phyloP scores from a whole-genome alignment of 2,113 vertebrate genomes.

The Cottus gobio region DNA sequence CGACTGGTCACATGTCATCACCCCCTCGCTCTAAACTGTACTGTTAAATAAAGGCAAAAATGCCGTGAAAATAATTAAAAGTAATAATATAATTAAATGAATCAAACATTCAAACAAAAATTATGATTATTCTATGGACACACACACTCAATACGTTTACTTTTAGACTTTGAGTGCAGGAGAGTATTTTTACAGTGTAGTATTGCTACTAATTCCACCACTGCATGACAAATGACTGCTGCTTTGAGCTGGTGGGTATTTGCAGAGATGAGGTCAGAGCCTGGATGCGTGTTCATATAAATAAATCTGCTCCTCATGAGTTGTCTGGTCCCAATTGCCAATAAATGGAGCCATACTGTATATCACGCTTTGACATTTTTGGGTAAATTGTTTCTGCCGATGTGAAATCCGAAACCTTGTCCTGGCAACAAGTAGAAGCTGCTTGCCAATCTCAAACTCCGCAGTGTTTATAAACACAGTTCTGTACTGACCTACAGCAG shows the following conservation, averaged over 20 bases:
- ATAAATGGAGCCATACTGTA: conserved; percentile 5
- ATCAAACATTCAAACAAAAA: not conserved
- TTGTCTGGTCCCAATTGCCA: not conserved
- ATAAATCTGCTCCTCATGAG: conserved; percentile 25
- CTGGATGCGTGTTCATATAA: conserved; percentile 4
- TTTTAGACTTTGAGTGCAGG: not conserved
- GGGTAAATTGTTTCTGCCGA: conserved; percentile 27
- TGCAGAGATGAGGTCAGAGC: conserved; percentile 26
- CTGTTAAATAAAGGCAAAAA: not conserved
- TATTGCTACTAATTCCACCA: not conserved
- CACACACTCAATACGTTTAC: not conserved
- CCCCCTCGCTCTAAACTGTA: not conserved
- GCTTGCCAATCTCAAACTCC: not conserved
- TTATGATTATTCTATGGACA: not conserved
- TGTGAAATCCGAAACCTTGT: conserved; percentile 36
- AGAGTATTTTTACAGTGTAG: not conserved
- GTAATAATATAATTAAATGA: not conserved
- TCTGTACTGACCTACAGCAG: conserved; percentile 90
- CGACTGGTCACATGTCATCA: not conserved
- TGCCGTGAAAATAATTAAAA: not conserved
- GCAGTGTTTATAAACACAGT: not conserved
- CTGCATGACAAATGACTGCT: not conserved
- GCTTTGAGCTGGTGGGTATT: conserved; percentile 7
- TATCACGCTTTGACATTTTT: conserved; percentile 23
- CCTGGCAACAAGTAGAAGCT: conserved; percentile 16